Conservation (phyloP, 2,797 vertebrate genomes). For the Scolopax bukidnonensis region DNA sequence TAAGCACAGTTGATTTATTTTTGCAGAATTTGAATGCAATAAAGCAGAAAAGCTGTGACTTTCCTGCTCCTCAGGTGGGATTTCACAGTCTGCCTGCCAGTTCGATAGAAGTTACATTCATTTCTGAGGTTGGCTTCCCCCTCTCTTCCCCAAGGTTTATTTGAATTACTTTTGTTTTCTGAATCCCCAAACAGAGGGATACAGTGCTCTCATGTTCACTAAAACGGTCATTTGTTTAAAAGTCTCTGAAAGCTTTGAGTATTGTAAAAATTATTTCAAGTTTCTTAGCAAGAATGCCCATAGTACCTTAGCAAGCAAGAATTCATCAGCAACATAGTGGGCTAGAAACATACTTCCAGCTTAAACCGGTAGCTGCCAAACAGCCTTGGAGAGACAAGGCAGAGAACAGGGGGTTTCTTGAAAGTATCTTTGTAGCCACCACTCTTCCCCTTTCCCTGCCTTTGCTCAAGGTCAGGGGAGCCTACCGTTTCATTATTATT, state of each 20-base stretch:
- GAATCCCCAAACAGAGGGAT: slow-evolving; percentile 46
- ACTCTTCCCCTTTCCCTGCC: background rate
- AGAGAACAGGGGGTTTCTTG: background rate
- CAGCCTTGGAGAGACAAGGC: background rate
- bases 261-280: slow-evolving; percentile 8
- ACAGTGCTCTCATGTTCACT: background rate
- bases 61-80: slow-evolving; percentile 15
- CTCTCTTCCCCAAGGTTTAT: background rate
- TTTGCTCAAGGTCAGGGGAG: slow-evolving; percentile 28
- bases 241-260: background rate
- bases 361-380: background rate
- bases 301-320: background rate
- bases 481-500: background rate
- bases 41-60: background rate
- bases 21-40: slow-evolving; percentile 59
- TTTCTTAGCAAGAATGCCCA: background rate
- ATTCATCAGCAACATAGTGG: background rate
- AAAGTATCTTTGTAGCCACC: background rate
- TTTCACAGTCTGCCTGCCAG: slow-evolving; percentile 57
- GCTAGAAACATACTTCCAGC: background rate
- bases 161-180: slow-evolving; percentile 50
- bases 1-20: slow-evolving; percentile 46
- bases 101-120: slow-evolving; percentile 27
- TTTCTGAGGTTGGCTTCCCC: background rate
- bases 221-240: slow-evolving; percentile 21